Evolutionary conservation across 2,797 vertebrate genomes (phyloP), one percentile per base, ranked within the genome.

Genomic region (Malurus leucopterus): DNA sequence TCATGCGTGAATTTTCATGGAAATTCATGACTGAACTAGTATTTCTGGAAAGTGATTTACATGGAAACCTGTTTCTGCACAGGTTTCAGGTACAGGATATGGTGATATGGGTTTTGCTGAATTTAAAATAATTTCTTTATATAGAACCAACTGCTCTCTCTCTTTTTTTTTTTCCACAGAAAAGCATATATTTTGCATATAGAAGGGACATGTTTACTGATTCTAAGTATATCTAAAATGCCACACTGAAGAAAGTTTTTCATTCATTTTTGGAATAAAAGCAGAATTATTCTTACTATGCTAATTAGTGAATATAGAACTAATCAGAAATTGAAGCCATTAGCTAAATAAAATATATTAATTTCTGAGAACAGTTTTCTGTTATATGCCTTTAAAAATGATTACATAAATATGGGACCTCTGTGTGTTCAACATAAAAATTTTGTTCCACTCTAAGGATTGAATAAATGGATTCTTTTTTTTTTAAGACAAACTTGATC

Each of bases 401-500:
- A 87, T 79, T 93, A 68, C 94, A 77, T 94, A 92, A 95, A 93
- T 96, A 95, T n/a, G 74, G 49, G 89, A 93, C 82, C 3, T 15
- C 40, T 92, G 24, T 95, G 67, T 94, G 82, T 93, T 96, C 69
- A 89, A 92, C 77, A 77, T 94, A 71, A 90, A 88, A 84, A 87
- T 96, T 96, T 96, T 94, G 91, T 93, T 95, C 58, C 86, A 54
- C 84, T 91, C 69, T 50, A 91, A 94, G 40, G 58, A 93, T 72
- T 94, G 87, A 88, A 30, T 93, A 93, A 91, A 93, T 94, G 62
- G 51, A 51, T 91, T 95, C 93, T 91, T 90, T 97, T 96, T 96
- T 90, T 97, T 96, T 96, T 94, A 91, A 95, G 64, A 95, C 62
- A 96, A 96, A 96, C 84, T 94, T 95, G 95, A 92, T 96, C 93